A percentile compares a stretch with the other conserved stretches of the same genome.
These are phyloP conservation scores for Meta bourneti DNA, from an alignment of 2,888 invertebrate species.

Conservation along the genomic window DNA sequence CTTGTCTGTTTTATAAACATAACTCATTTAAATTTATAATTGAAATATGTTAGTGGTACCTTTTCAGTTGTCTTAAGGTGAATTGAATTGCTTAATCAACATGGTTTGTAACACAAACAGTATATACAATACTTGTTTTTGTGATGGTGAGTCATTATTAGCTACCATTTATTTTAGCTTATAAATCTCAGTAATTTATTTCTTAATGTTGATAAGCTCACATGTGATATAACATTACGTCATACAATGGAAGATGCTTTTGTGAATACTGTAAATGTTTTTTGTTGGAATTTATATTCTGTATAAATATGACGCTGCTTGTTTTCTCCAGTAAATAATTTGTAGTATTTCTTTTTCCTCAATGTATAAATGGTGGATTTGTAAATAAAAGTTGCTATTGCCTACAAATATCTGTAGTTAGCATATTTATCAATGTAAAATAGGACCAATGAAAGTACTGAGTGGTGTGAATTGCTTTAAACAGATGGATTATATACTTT, in stretches of 20 bases:
- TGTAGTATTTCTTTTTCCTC: constrained; percentile 9
- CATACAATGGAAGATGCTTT: background rate
- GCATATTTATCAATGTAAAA: constrained; percentile 38
- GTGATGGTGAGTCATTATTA: no score
- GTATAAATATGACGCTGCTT: background rate
- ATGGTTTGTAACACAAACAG: no score
- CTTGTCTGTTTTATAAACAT: no score
- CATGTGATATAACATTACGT: background rate
- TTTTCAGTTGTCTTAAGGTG: no score
- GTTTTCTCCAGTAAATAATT: background rate
- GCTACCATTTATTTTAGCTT: no score
- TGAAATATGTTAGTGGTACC: no score
- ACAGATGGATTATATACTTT: constrained; percentile 11
- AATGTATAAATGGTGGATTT: constrained; percentile 16
- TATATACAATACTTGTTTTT: no score
- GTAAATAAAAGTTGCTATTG: constrained; percentile 31
- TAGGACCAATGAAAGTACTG: constrained; percentile 49
- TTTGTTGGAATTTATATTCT: background rate
- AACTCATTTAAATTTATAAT: no score
- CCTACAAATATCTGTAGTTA: constrained; percentile 32
- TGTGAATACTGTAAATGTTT: background rate
- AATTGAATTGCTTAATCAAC: no score
- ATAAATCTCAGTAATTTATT: background rate
- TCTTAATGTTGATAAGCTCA: background rate
- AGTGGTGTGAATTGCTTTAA: constrained; percentile 12